These are phyloP conservation scores for Netelia inedita DNA, from an alignment of 2,888 invertebrate genomes.

Conservation along the genomic window DNA sequence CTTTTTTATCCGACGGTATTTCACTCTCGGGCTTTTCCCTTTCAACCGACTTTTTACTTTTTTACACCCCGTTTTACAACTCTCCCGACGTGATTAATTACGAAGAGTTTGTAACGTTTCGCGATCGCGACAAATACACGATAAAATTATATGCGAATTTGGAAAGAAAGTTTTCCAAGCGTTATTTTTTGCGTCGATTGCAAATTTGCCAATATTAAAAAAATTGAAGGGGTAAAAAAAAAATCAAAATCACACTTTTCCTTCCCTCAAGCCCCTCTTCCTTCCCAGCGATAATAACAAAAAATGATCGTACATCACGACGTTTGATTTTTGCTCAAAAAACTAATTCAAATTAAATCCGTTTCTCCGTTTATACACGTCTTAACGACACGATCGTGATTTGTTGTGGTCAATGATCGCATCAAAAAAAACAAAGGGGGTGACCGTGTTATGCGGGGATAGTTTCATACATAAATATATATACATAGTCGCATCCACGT, in stretches of 20 bases:
- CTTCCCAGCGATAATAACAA: no score
- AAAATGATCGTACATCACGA: no score
- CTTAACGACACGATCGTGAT: constrained; percentile 52
- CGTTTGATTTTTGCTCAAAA: no score
- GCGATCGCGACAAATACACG: not conserved
- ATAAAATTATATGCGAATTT: not conserved
- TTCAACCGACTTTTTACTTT: not conserved
- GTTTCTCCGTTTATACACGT: not conserved
- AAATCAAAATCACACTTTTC: no score
- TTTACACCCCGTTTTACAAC: constrained; percentile 4
- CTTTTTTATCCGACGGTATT: constrained; percentile 9
- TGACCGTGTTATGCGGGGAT: constrained; percentile 34
- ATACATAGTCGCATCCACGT: not conserved
- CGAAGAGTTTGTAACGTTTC: not conserved
- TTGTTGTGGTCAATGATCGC: constrained; percentile 56
- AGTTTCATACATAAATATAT: constrained; percentile 15
- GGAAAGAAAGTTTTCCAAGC: not conserved
- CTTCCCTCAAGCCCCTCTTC: no score
- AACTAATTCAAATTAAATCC: not conserved
- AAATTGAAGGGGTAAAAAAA: no score
- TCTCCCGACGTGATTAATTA: constrained; percentile 17
- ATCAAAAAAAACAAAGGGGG: constrained; percentile 28
- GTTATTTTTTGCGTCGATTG: not conserved
- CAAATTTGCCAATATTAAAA: no score
- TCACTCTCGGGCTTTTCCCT: constrained; percentile 6